phyloP scores from a whole-genome alignment of 2,888 invertebrate genomes.

The Diarsia brunnea region DNA sequence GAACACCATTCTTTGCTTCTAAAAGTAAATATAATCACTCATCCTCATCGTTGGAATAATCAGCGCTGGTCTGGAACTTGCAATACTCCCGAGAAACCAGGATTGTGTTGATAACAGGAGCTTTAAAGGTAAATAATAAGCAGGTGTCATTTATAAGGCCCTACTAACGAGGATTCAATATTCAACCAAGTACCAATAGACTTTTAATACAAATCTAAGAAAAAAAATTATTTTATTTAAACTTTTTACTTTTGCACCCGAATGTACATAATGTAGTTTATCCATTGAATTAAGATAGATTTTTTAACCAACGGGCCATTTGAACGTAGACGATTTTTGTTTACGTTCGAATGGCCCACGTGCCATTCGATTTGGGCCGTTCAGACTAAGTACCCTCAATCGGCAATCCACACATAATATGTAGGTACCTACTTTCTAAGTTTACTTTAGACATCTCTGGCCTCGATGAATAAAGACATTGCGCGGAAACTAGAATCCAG shows the following conservation, averaged over 20 bases:
- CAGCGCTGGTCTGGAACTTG: background rate
- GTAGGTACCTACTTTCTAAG: background rate
- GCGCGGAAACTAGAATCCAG: background rate
- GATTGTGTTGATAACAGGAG: background rate
- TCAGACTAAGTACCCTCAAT: too few species aligned
- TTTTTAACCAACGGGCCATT: too few species aligned
- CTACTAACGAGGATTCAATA: background rate
- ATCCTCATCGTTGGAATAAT: background rate
- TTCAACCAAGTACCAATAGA: background rate
- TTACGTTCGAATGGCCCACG: too few species aligned
- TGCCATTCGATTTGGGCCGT: too few species aligned
- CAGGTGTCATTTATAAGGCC: background rate
- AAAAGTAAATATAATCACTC: background rate
- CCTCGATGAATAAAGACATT: background rate
- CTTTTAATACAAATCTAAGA: too few species aligned
- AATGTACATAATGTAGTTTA: too few species aligned
- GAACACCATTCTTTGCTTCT: too few species aligned
- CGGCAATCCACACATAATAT: background rate
- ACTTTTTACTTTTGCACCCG: too few species aligned
- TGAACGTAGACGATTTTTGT: too few species aligned
- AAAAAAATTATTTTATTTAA: too few species aligned
- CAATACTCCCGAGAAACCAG: background rate
- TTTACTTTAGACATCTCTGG: background rate
- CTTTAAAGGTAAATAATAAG: background rate
- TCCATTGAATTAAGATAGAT: too few species aligned